These are phyloP conservation scores for Neocrepidodera transversa DNA, from an alignment of 2,888 invertebrate genomes.

Conservation along the genomic window DNA sequence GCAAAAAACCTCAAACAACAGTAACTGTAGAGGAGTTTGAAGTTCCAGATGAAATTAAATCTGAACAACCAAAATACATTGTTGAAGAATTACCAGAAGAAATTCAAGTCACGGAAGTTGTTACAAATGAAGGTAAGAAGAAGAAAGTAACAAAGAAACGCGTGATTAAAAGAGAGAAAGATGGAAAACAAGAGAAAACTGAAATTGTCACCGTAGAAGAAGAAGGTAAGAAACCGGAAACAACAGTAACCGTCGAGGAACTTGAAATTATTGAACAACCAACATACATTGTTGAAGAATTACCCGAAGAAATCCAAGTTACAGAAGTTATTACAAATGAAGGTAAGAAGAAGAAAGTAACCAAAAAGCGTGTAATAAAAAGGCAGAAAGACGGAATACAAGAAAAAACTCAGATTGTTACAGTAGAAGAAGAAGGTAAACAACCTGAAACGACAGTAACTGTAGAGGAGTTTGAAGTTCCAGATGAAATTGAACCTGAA, in stretches of 20 bases:
- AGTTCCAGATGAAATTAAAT: conserved; percentile 41
- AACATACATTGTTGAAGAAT: conserved; percentile 41
- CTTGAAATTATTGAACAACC: conserved; percentile 45
- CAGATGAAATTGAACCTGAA: conserved; percentile 48
- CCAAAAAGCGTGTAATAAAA: conserved; percentile 50
- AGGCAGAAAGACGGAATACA: conserved; percentile 51
- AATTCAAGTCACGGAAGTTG: conserved; percentile 44
- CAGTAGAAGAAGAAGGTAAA: conserved; percentile 55
- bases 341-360: conserved; percentile 46
- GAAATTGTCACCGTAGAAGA: conserved; percentile 51
- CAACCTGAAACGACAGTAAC: conserved; percentile 56
- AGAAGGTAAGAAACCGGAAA: conserved; percentile 57
- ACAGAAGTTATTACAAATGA: conserved; percentile 55
- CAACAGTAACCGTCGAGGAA: conserved; percentile 61
- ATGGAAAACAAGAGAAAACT: conserved; percentile 45
- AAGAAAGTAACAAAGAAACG: conserved; percentile 51
- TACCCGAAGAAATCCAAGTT: conserved; percentile 46
- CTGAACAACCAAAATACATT: conserved; percentile 39
- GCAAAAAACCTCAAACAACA: conserved; percentile 48
- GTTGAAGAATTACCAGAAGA: conserved; percentile 46
- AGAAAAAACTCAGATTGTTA: conserved; percentile 59
- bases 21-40: conserved; percentile 43
- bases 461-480: conserved; percentile 54
- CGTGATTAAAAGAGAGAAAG: conserved; percentile 49
- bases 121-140: conserved; percentile 43